These are phyloP conservation scores for Neoarius graeffei DNA, from an alignment of 2,113 vertebrate species.

Conservation along the genomic window DNA sequence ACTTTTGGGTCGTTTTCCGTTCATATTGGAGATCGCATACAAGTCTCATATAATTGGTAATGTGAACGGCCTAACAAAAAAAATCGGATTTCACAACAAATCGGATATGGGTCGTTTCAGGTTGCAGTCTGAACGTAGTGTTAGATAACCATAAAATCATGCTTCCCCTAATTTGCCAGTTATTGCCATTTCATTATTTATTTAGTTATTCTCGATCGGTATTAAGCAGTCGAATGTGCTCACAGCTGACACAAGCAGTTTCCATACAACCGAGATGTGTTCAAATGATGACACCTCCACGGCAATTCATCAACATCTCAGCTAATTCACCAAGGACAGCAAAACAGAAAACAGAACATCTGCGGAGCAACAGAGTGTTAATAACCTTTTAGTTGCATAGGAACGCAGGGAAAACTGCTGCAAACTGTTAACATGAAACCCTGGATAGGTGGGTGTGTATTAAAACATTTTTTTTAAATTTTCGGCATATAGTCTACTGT, in stretches of 20 bases:
- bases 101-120: too few species aligned
- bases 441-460: slow-evolving; percentile 1
- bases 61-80: too few species aligned
- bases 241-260: slow-evolving; percentile 46
- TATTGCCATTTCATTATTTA: not conserved
- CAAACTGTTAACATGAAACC: not conserved
- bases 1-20: too few species aligned
- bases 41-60: too few species aligned
- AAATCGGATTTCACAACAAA: too few species aligned
- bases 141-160: not conserved
- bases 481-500: not conserved
- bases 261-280: slow-evolving; percentile 9
- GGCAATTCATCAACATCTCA: slow-evolving; percentile 50
- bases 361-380: slow-evolving; percentile 24
- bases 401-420: not conserved
- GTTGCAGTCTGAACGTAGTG: too few species aligned
- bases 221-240: slow-evolving; percentile 47
- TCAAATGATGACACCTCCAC: slow-evolving; percentile 52
- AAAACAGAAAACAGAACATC: slow-evolving; percentile 53
- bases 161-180: not conserved
- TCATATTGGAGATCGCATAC: too few species aligned
- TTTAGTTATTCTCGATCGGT: not conserved
- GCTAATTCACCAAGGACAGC: slow-evolving; percentile 61
- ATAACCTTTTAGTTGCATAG: slow-evolving; percentile 18
- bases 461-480: not conserved